Percentiles rank a stretch among this genome's conserved stretches.
phyloP scores from a whole-genome alignment of 2,888 invertebrate genomes.

The Epistrophe grossulariae region DNA sequence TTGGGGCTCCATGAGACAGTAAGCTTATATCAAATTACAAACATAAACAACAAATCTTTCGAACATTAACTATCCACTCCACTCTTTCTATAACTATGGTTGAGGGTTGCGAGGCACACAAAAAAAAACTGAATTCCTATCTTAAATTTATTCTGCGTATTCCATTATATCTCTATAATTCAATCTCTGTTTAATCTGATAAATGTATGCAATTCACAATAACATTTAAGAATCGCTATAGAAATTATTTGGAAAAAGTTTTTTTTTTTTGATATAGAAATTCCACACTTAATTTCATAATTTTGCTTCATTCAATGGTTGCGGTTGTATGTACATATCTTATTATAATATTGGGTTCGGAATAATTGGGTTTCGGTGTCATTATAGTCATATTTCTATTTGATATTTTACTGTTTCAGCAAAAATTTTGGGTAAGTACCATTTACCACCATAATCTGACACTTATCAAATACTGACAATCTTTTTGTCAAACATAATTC shows the following conservation, averaged over 20 bases:
- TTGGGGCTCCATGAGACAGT: slow-evolving; percentile 88
- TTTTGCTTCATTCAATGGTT: slow-evolving; percentile 42
- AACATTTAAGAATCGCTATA: background rate
- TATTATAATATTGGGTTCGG: slow-evolving; percentile 39
- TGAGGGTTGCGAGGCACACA: slow-evolving; percentile 38
- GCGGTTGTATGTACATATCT: slow-evolving; percentile 8
- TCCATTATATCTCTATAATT: slow-evolving; percentile 12
- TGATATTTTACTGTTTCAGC: slow-evolving; percentile 62
- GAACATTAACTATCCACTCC: slow-evolving; percentile 33
- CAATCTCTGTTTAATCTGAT: slow-evolving; percentile 17
- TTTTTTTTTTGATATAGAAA: background rate
- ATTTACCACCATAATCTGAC: background rate
- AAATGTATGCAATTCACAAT: slow-evolving; percentile 39
- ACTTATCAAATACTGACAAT: slow-evolving; percentile 48
- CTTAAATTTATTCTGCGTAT: background rate
- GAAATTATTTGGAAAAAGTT: background rate
- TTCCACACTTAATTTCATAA: slow-evolving; percentile 34
- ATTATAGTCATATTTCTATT: slow-evolving; percentile 56
- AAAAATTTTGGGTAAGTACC: slow-evolving; percentile 60
- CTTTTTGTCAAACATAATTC: slow-evolving; percentile 26
- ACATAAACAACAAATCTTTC: slow-evolving; percentile 57
- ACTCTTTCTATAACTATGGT: slow-evolving; percentile 5
- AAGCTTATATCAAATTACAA: slow-evolving; percentile 80
- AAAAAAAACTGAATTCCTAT: slow-evolving; percentile 36
- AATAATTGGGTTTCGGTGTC: slow-evolving; percentile 71